phyloP scores from a whole-genome alignment of 1,140 invertebrate genomes.

The Achatina immaculata region DNA sequence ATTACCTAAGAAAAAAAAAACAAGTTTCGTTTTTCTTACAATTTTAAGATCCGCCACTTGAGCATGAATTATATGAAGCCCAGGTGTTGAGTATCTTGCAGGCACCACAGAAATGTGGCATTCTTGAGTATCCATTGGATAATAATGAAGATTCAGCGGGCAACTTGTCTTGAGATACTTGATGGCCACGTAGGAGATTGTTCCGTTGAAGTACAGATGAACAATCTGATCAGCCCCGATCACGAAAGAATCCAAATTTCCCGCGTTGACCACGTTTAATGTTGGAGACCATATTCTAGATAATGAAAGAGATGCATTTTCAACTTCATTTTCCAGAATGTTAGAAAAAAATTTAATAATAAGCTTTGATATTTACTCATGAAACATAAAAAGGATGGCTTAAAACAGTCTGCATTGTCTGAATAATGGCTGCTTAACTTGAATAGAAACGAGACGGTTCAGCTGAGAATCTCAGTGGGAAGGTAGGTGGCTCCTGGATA shows the following conservation, averaged over 20 bases:
- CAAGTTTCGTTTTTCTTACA: too few species aligned
- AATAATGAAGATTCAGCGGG: constrained; percentile 33
- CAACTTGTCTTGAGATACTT: constrained; percentile 35
- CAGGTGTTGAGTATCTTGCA: neutral
- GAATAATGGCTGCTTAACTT: too few species aligned
- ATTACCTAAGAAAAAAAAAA: too few species aligned
- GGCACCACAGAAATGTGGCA: neutral
- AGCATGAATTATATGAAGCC: neutral
- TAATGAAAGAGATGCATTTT: too few species aligned
- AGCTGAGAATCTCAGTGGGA: too few species aligned
- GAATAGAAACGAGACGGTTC: too few species aligned
- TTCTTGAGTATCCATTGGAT: constrained; percentile 37
- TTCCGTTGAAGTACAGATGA: constrained; percentile 4
- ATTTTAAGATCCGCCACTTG: neutral
- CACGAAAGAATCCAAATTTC: constrained; percentile 32
- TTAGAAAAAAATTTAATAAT: too few species aligned
- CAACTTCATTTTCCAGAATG: too few species aligned
- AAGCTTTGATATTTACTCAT: too few species aligned
- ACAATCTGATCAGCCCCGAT: neutral
- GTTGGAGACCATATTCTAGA: constrained; percentile 73
- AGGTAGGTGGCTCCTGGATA: too few species aligned
- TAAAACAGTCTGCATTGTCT: too few species aligned
- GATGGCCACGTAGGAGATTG: constrained; percentile 50
- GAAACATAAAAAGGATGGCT: too few species aligned
- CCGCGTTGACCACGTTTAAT: constrained; percentile 73